Evolutionary conservation across 2,888 invertebrate species (phyloP).

Genomic region (Xanthorhoe designata): DNA sequence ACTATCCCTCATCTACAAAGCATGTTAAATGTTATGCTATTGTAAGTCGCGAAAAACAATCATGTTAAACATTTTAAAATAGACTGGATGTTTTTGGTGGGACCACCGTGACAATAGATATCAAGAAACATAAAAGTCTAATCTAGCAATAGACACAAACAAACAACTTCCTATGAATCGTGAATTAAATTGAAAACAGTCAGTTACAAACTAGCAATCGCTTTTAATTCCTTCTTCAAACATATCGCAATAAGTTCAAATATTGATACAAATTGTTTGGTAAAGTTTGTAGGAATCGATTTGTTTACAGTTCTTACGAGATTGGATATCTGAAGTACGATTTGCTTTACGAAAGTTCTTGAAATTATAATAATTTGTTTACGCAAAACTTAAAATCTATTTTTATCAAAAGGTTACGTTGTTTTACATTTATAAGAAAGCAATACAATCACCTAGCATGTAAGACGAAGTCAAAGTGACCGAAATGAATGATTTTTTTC

Average conservation of each 20-base stretch:
- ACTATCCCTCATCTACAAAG: no score
- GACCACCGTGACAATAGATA: no score
- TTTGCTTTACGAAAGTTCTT: neutral
- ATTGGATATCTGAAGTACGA: constrained; percentile 21
- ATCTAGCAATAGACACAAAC: neutral
- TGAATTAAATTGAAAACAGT: neutral
- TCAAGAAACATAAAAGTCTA: neutral
- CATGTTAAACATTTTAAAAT: no score
- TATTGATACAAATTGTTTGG: constrained; percentile 24
- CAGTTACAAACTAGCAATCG: neutral
- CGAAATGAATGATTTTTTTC: no score
- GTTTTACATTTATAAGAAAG: no score
- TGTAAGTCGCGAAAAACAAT: no score
- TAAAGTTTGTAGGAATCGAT: constrained; percentile 22
- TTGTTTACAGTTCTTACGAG: constrained; percentile 32
- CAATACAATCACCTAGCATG: no score
- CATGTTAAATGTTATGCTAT: no score
- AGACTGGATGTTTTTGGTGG: no score
- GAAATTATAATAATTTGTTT: neutral
- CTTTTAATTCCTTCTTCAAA: constrained; percentile 25
- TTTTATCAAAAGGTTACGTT: no score
- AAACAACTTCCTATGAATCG: neutral
- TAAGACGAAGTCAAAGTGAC: no score
- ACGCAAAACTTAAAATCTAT: no score
- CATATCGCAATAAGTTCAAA: constrained; percentile 34